phyloP scores from a whole-genome alignment of 2,113 vertebrate genomes.

The Meriones unguiculatus region DNA sequence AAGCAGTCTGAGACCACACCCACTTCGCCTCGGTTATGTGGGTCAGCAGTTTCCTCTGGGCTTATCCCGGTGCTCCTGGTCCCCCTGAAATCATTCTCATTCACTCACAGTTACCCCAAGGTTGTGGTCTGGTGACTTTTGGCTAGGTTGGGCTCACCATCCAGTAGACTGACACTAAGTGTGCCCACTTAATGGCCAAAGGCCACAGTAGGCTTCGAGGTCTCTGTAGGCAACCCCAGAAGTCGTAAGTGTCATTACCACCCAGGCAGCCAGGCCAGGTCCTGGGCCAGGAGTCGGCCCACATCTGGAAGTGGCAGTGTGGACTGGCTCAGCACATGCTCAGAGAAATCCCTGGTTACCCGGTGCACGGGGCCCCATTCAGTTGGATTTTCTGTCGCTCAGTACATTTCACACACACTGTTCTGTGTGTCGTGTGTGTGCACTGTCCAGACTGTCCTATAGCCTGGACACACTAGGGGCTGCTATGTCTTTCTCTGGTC shows the following conservation, averaged over 20 bases:
- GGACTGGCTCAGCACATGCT: neutral
- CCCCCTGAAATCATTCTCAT: neutral
- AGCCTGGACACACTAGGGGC: neutral
- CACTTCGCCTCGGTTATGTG: neutral
- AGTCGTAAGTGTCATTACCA: rapidly evolving
- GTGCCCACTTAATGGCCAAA: neutral
- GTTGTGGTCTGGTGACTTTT: neutral
- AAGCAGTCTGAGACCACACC: neutral
- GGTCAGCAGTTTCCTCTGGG: neutral
- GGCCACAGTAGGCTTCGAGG: neutral
- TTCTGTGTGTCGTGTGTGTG: neutral
- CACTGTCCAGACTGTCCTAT: neutral
- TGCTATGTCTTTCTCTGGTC: too few species aligned
- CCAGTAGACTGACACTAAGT: neutral
- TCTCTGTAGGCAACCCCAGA: neutral
- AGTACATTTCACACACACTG: neutral
- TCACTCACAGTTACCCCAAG: neutral
- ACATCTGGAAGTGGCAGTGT: neutral
- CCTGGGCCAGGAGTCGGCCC: neutral
- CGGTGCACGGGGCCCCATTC: neutral
- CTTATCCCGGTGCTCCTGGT: neutral
- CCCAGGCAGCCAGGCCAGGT: too few species aligned
- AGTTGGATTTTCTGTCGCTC: neutral
- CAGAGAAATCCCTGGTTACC: neutral
- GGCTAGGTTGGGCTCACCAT: neutral